Evolutionary conservation across 2,888 invertebrate genomes (phyloP).

Genomic region (Scaptomyza polygonia): DNA sequence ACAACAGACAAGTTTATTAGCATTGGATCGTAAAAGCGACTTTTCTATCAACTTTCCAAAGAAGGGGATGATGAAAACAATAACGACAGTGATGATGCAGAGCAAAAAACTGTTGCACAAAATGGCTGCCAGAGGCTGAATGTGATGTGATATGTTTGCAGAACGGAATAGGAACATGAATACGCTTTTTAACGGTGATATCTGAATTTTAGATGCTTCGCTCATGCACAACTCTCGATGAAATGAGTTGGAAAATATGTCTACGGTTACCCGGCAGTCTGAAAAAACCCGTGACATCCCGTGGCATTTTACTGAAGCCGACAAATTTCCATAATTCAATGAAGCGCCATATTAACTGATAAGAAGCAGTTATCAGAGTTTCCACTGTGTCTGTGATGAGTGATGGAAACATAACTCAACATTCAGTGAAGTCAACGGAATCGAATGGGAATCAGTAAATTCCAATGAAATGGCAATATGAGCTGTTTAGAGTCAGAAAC

Average conservation of each 20-base stretch:
- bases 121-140: constrained; percentile 23
- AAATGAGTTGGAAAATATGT: constrained; percentile 83
- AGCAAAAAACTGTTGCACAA: constrained; percentile 43
- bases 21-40: constrained; percentile 78
- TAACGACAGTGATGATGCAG: constrained; percentile 42
- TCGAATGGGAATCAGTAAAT: constrained; percentile 24
- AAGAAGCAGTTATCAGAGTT: constrained; percentile 32
- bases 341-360: constrained; percentile 56
- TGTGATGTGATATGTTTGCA: background rate
- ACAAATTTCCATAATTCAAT: constrained; percentile 63
- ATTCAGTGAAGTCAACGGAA: constrained; percentile 18
- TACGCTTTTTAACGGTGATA: constrained; percentile 73
- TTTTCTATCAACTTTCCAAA: constrained; percentile 10
- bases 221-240: constrained; percentile 41
- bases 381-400: constrained; percentile 41
- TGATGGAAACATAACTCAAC: constrained; percentile 38
- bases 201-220: constrained; percentile 70
- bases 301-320: constrained; percentile 23
- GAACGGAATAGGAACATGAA: constrained; percentile 47
- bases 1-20: constrained; percentile 78
- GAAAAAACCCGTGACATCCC: constrained; percentile 13
- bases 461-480: constrained; percentile 46
- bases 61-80: constrained; percentile 48
- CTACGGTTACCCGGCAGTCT: constrained; percentile 44
- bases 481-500: constrained; percentile 1